These are phyloP conservation scores for Nomada flava DNA, from an alignment of 2,888 invertebrate genomes.

Conservation along the genomic window DNA sequence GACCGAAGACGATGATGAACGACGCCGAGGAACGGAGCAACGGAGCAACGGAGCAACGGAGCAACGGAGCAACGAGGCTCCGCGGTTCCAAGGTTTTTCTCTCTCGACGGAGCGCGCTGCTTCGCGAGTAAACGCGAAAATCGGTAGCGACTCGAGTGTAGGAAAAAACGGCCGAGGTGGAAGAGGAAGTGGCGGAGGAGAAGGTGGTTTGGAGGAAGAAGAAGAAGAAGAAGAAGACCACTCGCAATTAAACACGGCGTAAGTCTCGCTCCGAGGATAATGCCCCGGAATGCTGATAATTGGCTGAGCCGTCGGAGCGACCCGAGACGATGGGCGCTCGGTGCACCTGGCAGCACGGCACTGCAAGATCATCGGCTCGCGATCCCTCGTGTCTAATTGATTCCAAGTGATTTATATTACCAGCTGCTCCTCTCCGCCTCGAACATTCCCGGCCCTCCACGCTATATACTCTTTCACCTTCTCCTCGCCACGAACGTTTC, in stretches of 20 bases:
- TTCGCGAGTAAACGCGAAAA: conserved; percentile 59
- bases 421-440: conserved; percentile 70
- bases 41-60: neutral
- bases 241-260: conserved; percentile 74
- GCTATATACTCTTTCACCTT: conserved; percentile 53
- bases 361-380: conserved; percentile 78
- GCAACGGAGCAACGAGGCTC: neutral
- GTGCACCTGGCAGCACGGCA: conserved; percentile 74
- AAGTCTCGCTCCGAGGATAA: conserved; percentile 75
- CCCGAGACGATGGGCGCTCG: conserved; percentile 67
- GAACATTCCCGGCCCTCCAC: conserved; percentile 58
- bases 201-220: conserved; percentile 7
- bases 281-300: conserved; percentile 82
- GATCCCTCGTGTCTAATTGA: conserved; percentile 82
- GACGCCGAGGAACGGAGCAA: neutral
- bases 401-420: conserved; percentile 81
- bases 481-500: conserved; percentile 28
- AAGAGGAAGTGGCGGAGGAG: neutral
- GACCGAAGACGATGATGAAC: conserved; percentile 15
- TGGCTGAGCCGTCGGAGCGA: conserved; percentile 74
- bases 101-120: neutral
- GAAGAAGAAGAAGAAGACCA: conserved; percentile 57
- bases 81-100: conserved; percentile 1
- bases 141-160: conserved; percentile 30
- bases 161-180: neutral